These are phyloP conservation scores for Tanaodytes sp. DNA, from an alignment of 2,888 invertebrate species.

Conservation along the genomic window DNA sequence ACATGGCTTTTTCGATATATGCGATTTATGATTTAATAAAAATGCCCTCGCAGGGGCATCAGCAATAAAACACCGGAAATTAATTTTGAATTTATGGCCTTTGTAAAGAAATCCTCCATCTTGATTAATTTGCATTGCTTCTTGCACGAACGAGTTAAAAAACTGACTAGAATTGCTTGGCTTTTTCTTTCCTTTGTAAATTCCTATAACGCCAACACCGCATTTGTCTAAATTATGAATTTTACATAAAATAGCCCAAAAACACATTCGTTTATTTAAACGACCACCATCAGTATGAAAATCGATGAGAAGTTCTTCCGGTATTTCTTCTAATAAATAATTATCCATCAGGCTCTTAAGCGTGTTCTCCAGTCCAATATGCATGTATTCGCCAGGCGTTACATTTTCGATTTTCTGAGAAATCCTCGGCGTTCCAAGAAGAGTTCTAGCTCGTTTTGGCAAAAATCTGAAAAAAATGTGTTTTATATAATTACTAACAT, in stretches of 20 bases:
- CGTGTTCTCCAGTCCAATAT: constrained; percentile 14
- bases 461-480: constrained; percentile 24
- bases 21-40: constrained; percentile 35
- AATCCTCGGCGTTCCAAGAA: constrained; percentile 7
- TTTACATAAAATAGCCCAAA: constrained; percentile 43
- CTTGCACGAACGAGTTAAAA: too few species aligned
- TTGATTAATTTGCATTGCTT: too few species aligned
- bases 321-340: neutral
- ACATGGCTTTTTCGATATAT: constrained; percentile 33
- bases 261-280: constrained; percentile 28
- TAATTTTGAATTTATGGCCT: too few species aligned
- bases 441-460: constrained; percentile 6
- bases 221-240: constrained; percentile 9
- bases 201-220: too few species aligned
- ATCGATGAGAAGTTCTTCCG: constrained; percentile 1
- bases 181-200: too few species aligned
- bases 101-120: too few species aligned
- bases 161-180: too few species aligned
- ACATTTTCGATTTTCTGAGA: neutral
- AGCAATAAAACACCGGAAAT: constrained; percentile 42
- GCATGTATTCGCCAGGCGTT: constrained; percentile 16
- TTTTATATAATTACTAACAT: too few species aligned
- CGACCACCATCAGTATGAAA: constrained; percentile 16
- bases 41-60: constrained; percentile 46
- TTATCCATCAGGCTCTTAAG: constrained; percentile 11